Base-by-base conservation (phyloP, 2,797 vertebrate species). In the Clamator glandarius region DNA sequence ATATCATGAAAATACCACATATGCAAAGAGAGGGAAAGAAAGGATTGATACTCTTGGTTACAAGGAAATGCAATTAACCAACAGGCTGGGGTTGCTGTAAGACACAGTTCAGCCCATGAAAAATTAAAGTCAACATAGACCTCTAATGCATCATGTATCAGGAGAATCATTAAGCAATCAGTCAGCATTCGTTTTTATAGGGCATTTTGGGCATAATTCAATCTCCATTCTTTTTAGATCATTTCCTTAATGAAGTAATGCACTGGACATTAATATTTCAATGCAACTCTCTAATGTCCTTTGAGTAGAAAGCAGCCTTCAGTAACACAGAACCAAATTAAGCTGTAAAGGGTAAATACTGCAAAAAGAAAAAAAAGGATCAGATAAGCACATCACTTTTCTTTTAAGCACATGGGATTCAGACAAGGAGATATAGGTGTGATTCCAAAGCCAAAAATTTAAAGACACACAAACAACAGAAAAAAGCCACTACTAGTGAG, bases 201-300 rank as follows among this genome's bases (percentile, higher is more conserved):
- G 90, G 93, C 81, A 96, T 91, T 92, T 91, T 83, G 92, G 87
- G 90, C 84, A 96, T 95, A 97, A 94, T 67, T 97, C 90, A 92
- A 84, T 76, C 79, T 77, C 95, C 95, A 97, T 97, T 84, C 91
- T 97, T 96, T 96, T 97, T 96, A 95, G 84, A 97, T 97, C 67
- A 93, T 94, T 91, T 92, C 92, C 69, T 89, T 97, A 96, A 95
- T 84, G 93, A 97, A 91, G 95, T 86, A 96, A 96, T 96, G 96
- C 94, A 92, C 73, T 92, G 92, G 80, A 55, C 85, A 97, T 97
- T 91, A 97, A 97, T 98, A 96, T 97, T 97, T 97, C 93, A 97
- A 28, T 76, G 84, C 70, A 92, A 93, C 57, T 95, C 87, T 74
- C 90, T 83, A 92, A 23, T 17, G 92, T 79, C 87, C 80, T 96